Conservation (phyloP, 2,888 invertebrate genomes). For the Heliconius sara region DNA sequence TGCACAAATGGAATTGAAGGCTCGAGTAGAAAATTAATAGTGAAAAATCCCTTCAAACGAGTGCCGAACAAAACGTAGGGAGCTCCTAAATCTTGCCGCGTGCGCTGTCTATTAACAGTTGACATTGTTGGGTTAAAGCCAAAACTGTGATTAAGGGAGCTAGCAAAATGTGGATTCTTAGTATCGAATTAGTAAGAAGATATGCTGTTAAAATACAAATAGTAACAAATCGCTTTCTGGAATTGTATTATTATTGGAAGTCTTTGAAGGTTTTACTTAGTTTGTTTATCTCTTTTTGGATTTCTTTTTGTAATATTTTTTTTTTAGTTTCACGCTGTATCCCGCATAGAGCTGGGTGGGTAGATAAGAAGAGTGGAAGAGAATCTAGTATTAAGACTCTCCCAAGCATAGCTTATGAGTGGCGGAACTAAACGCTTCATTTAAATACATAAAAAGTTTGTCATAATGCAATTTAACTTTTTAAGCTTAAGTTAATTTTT, state of each 20-base stretch:
- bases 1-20: slow-evolving; percentile 80
- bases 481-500: background rate
- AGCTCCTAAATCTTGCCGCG: slow-evolving; percentile 76
- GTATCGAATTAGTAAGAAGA: slow-evolving; percentile 33
- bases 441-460: background rate
- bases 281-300: too few species aligned
- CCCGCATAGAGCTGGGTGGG: too few species aligned
- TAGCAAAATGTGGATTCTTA: slow-evolving; percentile 39
- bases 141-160: slow-evolving; percentile 59
- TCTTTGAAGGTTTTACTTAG: background rate
- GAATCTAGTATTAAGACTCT: background rate
- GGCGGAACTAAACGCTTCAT: too few species aligned
- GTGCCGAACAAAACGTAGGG: slow-evolving; percentile 52
- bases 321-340: too few species aligned
- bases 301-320: too few species aligned
- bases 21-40: slow-evolving; percentile 79
- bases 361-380: too few species aligned
- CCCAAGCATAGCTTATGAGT: background rate
- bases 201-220: slow-evolving; percentile 6
- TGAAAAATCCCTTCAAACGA: slow-evolving; percentile 76
- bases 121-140: slow-evolving; percentile 76
- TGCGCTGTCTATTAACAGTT: slow-evolving; percentile 79
- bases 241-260: slow-evolving; percentile 10
- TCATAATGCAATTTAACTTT: background rate
- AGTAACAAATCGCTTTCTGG: background rate